Base-by-base conservation (phyloP, 2,888 invertebrate genomes). In the Kryphioiulus occultus region DNA sequence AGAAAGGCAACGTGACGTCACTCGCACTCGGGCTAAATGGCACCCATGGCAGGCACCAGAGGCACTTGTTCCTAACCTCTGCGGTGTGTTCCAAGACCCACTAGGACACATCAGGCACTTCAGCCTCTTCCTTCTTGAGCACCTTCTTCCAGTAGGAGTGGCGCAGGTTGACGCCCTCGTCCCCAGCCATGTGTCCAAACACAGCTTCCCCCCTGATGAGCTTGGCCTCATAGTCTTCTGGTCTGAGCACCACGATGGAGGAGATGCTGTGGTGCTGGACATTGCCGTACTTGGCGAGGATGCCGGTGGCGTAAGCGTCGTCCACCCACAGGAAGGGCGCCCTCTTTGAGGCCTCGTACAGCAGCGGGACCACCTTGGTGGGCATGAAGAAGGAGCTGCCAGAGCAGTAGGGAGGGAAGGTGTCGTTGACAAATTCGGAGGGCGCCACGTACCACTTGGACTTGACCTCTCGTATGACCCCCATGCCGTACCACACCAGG, bases 301-400 rank as follows among this genome's bases (percentile, higher is more conserved):
- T 32, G 12, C 88, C 88, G 19, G 88, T 87, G 19, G 85, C 87
- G 32, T 87, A 88, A 1, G 82, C 86, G 68, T 88, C 88, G 68
- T 88, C 88, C 78, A 88, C 88, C 88, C 88, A 88, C 59, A 88
- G 85, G 59, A 87, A 85, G 22, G 83, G 83, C 12, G 88, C 87
- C 22, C 39, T 35, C 30, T 26, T 30, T 15, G 87, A 87, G 30
- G 88, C 88, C 5, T 85, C 53, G 32, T 32, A 84, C 42, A 88
- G 22, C 17, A 39, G 15, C 3, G 47, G 84, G 19, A 39, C 87
- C 39, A 87, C 30, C 2, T 17, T 15, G 12, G 86, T 39, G 19
- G 30, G 82, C 84, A 88, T 87, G 35, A 88, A 85, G 82, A 84
- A 88, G n/a, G 88, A 84, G 53, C 84, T 85, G 4, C 88, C 88